phyloP scores from a whole-genome alignment of 2,888 invertebrate genomes.

The Mesorhabditis spiculigera region DNA sequence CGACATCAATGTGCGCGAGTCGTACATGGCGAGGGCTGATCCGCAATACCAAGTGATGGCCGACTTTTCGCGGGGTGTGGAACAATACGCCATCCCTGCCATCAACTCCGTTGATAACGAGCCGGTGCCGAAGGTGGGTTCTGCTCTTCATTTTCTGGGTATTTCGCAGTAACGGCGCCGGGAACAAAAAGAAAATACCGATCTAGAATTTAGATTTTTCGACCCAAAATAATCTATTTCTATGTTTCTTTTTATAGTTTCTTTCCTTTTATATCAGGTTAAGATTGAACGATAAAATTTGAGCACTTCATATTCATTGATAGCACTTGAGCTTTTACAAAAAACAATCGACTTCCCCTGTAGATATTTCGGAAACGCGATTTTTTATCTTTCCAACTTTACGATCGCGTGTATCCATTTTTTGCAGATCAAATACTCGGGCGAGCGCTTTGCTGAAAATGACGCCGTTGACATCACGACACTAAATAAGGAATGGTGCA shows the following conservation, averaged over 20 bases:
- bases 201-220: too few relatives aligned
- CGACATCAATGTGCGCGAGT: background rate
- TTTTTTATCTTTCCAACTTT: too few relatives aligned
- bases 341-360: background rate
- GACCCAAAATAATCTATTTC: too few relatives aligned
- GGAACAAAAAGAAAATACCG: background rate
- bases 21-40: background rate
- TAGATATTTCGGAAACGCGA: too few relatives aligned
- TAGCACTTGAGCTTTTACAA: too few relatives aligned
- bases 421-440: constrained; percentile 30
- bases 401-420: too few relatives aligned
- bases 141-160: background rate
- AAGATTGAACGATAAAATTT: too few relatives aligned
- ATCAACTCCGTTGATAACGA: constrained; percentile 41
- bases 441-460: constrained; percentile 26
- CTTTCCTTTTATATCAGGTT: too few relatives aligned
- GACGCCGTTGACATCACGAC: constrained; percentile 20
- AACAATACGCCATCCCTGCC: constrained; percentile 40
- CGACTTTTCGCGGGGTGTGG: constrained; percentile 27
- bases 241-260: too few relatives aligned
- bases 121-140: constrained; percentile 19
- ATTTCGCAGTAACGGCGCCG: background rate
- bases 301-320: background rate
- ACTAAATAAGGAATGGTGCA: constrained; percentile 37
- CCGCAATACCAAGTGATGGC: background rate